phyloP scores from a whole-genome alignment of 2,113 vertebrate genomes.

The Suricata suricatta region DNA sequence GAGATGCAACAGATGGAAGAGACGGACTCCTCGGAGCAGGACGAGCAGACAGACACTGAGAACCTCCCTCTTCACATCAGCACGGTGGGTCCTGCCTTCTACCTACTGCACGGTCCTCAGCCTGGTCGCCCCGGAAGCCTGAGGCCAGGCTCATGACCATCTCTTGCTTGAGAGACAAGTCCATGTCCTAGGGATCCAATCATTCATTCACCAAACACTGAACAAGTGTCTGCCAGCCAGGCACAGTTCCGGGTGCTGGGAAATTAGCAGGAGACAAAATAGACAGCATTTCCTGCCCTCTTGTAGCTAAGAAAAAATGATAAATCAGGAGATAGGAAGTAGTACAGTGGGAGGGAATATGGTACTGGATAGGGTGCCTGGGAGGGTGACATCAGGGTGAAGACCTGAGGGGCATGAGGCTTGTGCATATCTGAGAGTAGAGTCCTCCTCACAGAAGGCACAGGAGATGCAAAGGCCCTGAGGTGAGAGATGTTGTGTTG shows the following conservation, averaged over 20 bases:
- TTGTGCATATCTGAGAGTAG: not conserved
- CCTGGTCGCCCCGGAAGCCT: not conserved
- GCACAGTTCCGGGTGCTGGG: not conserved
- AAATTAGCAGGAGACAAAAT: not conserved
- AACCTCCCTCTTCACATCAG: slow-evolving; percentile 90
- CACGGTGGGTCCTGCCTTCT: slow-evolving; percentile 81
- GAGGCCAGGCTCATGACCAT: no score
- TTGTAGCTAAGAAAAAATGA: not conserved
- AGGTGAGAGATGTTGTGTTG: not conserved
- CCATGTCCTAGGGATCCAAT: not conserved
- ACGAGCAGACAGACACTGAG: slow-evolving; percentile 96
- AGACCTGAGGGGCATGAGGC: not conserved
- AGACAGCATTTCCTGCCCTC: not conserved
- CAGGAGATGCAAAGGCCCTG: not conserved
- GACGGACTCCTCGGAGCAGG: slow-evolving; percentile 97
- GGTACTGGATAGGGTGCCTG: not conserved
- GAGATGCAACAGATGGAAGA: slow-evolving; percentile 97
- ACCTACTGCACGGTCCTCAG: not conserved
- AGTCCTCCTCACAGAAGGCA: not conserved
- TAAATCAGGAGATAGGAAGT: not conserved
- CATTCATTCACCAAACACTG: not conserved
- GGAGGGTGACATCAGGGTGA: not conserved
- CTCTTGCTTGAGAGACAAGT: not conserved
- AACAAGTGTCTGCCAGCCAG: not conserved
- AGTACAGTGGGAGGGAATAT: fast-evolving